phyloP scores from a whole-genome alignment of 2,113 vertebrate species.

The Sapajus apella region DNA sequence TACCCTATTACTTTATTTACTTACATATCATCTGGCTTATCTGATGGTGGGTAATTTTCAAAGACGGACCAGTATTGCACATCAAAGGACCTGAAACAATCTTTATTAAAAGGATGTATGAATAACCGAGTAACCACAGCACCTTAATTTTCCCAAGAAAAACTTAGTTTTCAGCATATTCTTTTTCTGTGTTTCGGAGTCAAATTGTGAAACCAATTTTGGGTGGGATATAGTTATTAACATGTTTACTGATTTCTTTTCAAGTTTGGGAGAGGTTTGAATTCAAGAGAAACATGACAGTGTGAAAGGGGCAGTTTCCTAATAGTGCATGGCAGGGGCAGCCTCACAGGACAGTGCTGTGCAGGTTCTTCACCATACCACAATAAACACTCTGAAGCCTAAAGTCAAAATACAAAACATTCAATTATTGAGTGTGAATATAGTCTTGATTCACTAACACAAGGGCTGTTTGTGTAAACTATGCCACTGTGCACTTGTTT shows the following conservation, averaged over 20 bases:
- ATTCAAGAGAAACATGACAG: background rate
- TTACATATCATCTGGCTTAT: background rate
- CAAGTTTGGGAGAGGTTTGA: background rate
- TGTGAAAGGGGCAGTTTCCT: background rate
- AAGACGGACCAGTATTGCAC: background rate
- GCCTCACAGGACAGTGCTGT: background rate
- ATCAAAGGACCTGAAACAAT: background rate
- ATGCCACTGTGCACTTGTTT: background rate
- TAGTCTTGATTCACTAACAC: background rate
- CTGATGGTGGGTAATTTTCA: background rate
- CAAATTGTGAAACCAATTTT: background rate
- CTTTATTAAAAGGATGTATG: background rate
- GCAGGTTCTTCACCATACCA: background rate
- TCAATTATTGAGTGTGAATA: background rate
- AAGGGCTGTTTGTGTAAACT: background rate
- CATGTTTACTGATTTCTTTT: background rate
- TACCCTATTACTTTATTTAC: background rate
- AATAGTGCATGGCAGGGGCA: too few species aligned
- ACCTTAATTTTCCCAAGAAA: background rate
- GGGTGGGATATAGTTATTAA: background rate
- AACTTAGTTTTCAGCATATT: background rate
- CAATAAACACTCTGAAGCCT: background rate
- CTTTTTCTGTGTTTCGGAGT: background rate
- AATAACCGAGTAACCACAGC: background rate
- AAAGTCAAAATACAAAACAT: background rate